Conservation (phyloP, 2,888 invertebrate species). For the Labia minor region DNA sequence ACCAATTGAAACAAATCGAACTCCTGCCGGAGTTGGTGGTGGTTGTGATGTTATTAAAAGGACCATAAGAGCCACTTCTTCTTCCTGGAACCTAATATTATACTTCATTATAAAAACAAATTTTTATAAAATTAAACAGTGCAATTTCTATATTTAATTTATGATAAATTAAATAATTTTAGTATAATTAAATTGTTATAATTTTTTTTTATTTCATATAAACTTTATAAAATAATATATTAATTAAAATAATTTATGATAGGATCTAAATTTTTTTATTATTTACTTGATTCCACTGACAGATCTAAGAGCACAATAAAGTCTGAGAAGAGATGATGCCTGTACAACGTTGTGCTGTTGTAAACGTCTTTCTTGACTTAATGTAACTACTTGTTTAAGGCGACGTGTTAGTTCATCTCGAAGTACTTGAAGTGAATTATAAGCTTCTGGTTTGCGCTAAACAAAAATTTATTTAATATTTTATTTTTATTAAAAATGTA, state of each 20-base stretch:
- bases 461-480: slow-evolving; percentile 24
- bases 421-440: slow-evolving; percentile 55
- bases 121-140: too few species aligned
- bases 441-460: slow-evolving; percentile 61
- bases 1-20: slow-evolving; percentile 82
- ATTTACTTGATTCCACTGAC: slow-evolving; percentile 80
- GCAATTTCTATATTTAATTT: too few species aligned
- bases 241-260: too few species aligned
- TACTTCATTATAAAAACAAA: slow-evolving; percentile 17
- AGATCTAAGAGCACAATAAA: slow-evolving; percentile 86
- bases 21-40: slow-evolving; percentile 81
- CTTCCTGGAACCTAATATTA: slow-evolving; percentile 64
- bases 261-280: too few species aligned
- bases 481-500: too few species aligned
- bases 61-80: slow-evolving; percentile 75
- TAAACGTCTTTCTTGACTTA: not conserved
- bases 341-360: slow-evolving; percentile 43
- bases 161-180: too few species aligned
- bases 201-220: too few species aligned
- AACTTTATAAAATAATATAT: too few species aligned
- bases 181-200: too few species aligned
- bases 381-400: slow-evolving; percentile 39
- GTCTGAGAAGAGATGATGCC: slow-evolving; percentile 76
- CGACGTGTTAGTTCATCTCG: slow-evolving; percentile 66
- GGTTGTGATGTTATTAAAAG: slow-evolving; percentile 80